Evolutionary conservation across 2,888 invertebrate genomes (phyloP), one percentile per base, ranked within the genome.

Genomic region (Sarcophaga caerulescens): DNA sequence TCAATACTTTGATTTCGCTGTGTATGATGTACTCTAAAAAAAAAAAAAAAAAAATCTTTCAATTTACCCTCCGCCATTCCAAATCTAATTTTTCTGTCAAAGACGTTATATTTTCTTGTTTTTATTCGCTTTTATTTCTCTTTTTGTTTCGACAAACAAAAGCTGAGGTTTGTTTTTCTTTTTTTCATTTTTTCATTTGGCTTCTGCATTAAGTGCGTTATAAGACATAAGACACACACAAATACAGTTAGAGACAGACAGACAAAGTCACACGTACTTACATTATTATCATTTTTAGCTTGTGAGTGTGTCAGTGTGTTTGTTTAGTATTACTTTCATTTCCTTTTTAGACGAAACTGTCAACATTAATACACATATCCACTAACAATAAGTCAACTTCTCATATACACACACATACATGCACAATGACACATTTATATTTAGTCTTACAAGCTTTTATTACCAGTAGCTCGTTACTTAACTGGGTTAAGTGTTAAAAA

Each of bases 401-500:
- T 12, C 0, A 8, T 10, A 35, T 35, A 35, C 1, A 35, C 6
- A 10, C 8, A 35, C 2, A 35, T 10, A 35, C 52, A 23, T 5
- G n/a, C 47, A 45, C 60, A 52, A 52, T 52, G 52, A 52, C 52
- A 52, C 60, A 73, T 52, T 60, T 81, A 62, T n/a, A 81, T 57
- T 74, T 47, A 59, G 44, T 4, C 44, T 66, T n/a, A 63, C 23
- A 19, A 44, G 59, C 59, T 65, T 35, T 65, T 65, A 76, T 76
- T 62, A 71, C 76, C 70, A 76, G 76, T 45, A 75, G 74, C 78
- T 85, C 75, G 74, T 85, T 82, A 81, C 66, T 70, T 44, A 85
- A 85, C 78, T 85, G 74, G 85, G 81, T 82, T 85, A 85, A 85
- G 81, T 82, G 65, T 69, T 78, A 75, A 82, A 76, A 82, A 76